phyloP scores from a whole-genome alignment of 2,113 vertebrate genomes.

The Apteryx mantelli region DNA sequence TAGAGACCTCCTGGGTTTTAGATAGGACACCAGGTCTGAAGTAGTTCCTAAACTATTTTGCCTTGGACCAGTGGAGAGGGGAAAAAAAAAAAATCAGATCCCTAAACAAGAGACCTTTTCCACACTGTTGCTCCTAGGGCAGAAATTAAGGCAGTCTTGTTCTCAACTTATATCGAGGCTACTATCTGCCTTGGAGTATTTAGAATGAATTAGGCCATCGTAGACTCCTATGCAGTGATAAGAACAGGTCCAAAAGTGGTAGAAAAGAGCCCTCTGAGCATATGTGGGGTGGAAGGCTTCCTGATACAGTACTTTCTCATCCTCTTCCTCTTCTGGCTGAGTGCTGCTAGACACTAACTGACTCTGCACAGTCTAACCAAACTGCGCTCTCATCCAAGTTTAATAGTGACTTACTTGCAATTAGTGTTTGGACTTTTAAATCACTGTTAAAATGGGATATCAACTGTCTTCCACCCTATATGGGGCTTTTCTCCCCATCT shows the following conservation, averaged over 20 bases:
- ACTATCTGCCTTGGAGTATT: background rate
- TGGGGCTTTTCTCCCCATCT: background rate
- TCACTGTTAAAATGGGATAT: slow-evolving; percentile 1
- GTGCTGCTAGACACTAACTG: background rate
- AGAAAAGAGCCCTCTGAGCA: background rate
- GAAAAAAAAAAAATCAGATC: background rate
- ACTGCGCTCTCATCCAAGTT: background rate
- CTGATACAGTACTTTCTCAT: background rate
- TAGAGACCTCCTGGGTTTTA: background rate
- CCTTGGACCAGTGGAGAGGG: background rate
- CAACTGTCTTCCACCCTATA: slow-evolving; percentile 41
- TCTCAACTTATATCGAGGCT: background rate
- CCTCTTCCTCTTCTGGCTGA: background rate
- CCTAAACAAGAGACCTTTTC: background rate
- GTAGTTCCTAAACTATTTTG: background rate
- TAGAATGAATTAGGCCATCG: background rate
- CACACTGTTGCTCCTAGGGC: background rate
- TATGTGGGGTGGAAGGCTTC: background rate
- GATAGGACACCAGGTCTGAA: background rate
- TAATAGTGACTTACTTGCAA: background rate
- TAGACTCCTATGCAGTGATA: background rate
- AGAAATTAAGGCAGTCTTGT: background rate
- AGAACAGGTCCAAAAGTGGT: background rate
- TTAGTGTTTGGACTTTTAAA: slow-evolving; percentile 10
- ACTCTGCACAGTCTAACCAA: background rate